Evolutionary conservation across 2,113 vertebrate species (phyloP), one percentile per base, ranked within the genome.

Genomic region (Nerophis lumbriciformis): DNA sequence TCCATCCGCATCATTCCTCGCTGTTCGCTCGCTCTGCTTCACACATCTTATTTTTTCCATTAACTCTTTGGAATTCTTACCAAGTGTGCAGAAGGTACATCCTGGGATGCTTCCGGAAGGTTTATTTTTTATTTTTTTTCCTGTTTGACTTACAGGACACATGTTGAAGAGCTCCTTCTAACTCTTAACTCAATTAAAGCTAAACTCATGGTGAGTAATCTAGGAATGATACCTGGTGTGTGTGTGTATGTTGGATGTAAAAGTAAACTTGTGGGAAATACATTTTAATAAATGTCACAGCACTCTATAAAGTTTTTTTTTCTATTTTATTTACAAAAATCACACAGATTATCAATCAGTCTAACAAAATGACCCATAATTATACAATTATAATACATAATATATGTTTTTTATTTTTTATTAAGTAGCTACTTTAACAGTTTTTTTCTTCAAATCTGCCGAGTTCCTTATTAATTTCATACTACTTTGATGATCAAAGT

Each of bases 191-290:
- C 21, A 45, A 13, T n/a, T 55, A 36, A 68, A 36, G 61, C 56
- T 58, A 72, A 64, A 59, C 59, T 48, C 2, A 66, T 54, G 80
- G 86, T 88, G 76, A 88, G 86, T 86, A 81, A 70, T 65, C 61
- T n/a, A 58, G n/a, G 63, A 56, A 70, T 8, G 15, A n/a, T 50
- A 42, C 51, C 58, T 69, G 60, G 37, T 50, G 6, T 36, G 12
- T 52, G 39, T 48, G 3, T 36, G 12, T 52, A 36, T 51, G 2
- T n/a, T 13, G 45, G 65, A 53, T 45, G 48, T 15, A 10, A 10
- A 35, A 14, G 28, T 56, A 28, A 28, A 28, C 28, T 28, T 28
- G 28, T 3, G 28, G 28, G 28, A 28, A 28, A 28, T 28, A 28
- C 28, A 28, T 28, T 28, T 28, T 28, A 28, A 28, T 28, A 28